Evolutionary conservation across 2,113 vertebrate genomes (phyloP), one percentile per base, ranked within the genome.

Genomic region (Erinaceus europaeus): DNA sequence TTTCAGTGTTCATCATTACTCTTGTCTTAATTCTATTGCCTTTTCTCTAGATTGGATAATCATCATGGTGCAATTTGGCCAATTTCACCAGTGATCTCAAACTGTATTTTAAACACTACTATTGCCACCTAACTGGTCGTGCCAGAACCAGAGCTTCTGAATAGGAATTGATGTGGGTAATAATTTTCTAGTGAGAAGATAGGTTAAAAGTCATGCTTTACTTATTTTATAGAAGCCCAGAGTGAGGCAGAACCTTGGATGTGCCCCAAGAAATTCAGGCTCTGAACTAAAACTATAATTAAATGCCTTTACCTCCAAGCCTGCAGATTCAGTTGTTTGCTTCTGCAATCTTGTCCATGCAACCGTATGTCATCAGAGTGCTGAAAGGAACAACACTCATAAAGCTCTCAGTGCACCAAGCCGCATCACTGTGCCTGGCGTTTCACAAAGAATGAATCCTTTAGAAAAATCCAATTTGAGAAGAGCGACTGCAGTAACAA

Each of bases 191-290:
- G 29, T 42, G 75, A 77, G 32, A 65, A 71, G 62, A 29, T 1
- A 79, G 75, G 10, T 73, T n/a, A 84, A 34, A 62, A 59, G 20
- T 52, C 34, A 10, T 67, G 44, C 17, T 85, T 85, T 93, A 42
- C 82, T 57, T 90, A 5, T 65, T 89, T 95, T 76, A 86, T 76
- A 76, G 52, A n/a, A 85, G 79, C 72, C 64, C 79, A 91, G 76
- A 84, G 34, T n/a, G 52, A 75, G 42, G 62, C 61, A 86, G 69
- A 69, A 29, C 29, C 52, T 53, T 76, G 76, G 72, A 64, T 53
- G 32, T 29, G 27, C 23, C 76, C 76, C 89, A 90, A 90, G 84
- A 94, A 85, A 84, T 53, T 71, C 62, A 80, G 88, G 64, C 36
- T 76, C 50, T 55, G 64, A 90, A 71, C 68, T 68, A 52, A 78